Conservation (phyloP, 2,888 invertebrate genomes). For the Arrhopalites spinosus region DNA sequence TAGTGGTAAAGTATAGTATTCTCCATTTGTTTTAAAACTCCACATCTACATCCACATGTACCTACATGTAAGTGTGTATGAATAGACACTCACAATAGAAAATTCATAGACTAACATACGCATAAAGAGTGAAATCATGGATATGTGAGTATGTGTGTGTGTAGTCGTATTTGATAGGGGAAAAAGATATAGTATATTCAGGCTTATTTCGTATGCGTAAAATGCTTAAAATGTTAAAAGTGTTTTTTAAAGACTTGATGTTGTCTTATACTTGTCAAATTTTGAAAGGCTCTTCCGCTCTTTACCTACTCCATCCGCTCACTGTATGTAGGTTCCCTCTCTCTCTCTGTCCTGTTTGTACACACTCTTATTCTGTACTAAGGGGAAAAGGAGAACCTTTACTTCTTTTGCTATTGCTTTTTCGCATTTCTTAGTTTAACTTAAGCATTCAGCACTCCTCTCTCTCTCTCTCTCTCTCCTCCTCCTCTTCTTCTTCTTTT, state of each 20-base stretch:
- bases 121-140: neutral
- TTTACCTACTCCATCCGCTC: neutral
- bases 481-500: too few species aligned
- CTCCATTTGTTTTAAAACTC: too few species aligned
- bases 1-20: too few species aligned
- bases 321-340: neutral
- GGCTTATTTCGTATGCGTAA: constrained; percentile 3
- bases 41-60: too few species aligned
- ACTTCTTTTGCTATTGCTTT: neutral
- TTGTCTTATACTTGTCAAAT: constrained; percentile 32
- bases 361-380: neutral
- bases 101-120: neutral
- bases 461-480: neutral
- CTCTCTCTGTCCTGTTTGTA: neutral
- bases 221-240: constrained; percentile 18
- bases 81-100: too few species aligned
- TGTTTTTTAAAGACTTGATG: constrained; percentile 34
- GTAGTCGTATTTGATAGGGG: too few species aligned
- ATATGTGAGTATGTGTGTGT: neutral
- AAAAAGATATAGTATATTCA: neutral
- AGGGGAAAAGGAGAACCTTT: neutral
- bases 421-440: constrained; percentile 7
- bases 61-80: too few species aligned
- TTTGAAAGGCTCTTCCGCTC: constrained; percentile 35
- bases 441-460: constrained; percentile 20